A percentile compares a stretch with the other conserved stretches of the same genome.
These are phyloP conservation scores for Malurus cyaneus DNA, from an alignment of 2,113 vertebrate genomes.

Conservation along the genomic window DNA sequence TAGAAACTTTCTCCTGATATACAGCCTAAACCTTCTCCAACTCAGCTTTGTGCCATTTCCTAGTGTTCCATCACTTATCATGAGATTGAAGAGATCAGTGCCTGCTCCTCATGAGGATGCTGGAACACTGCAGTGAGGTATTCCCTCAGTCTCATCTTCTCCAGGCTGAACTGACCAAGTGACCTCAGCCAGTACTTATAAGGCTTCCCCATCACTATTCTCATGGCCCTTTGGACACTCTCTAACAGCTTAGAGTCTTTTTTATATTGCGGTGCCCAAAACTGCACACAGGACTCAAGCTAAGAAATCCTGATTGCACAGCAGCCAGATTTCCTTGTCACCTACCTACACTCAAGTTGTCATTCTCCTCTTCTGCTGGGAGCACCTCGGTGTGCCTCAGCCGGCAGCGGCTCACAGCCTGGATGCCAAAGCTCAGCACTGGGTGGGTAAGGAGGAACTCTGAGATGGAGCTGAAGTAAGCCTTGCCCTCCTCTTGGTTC, in stretches of 20 bases:
- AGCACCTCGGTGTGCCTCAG: constrained; percentile 91
- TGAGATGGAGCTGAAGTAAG: constrained; percentile 93
- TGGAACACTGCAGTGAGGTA: not conserved
- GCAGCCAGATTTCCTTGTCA: not conserved
- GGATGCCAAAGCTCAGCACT: constrained; percentile 94
- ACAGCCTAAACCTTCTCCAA: not conserved
- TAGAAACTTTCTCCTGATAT: not conserved
- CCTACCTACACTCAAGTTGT: constrained; percentile 85
- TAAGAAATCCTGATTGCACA: not conserved
- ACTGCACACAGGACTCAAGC: not conserved
- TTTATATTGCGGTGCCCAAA: not conserved
- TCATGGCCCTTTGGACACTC: not conserved
- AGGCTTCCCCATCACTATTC: not conserved
- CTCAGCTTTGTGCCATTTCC: not conserved
- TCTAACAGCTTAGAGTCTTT: not conserved
- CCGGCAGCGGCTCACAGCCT: constrained; percentile 86
- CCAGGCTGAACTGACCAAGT: not conserved
- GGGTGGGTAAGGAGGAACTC: constrained; percentile 98
- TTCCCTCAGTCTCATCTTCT: not conserved
- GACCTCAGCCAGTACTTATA: not conserved
- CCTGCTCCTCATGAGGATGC: not conserved
- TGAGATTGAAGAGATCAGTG: not conserved
- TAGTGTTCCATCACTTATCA: not conserved
- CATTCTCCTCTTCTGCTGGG: constrained; percentile 90
- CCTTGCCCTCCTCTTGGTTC: constrained; percentile 91